Evolutionary conservation across 1,140 invertebrate genomes (phyloP).

Genomic region (Aleiodes sp.): DNA sequence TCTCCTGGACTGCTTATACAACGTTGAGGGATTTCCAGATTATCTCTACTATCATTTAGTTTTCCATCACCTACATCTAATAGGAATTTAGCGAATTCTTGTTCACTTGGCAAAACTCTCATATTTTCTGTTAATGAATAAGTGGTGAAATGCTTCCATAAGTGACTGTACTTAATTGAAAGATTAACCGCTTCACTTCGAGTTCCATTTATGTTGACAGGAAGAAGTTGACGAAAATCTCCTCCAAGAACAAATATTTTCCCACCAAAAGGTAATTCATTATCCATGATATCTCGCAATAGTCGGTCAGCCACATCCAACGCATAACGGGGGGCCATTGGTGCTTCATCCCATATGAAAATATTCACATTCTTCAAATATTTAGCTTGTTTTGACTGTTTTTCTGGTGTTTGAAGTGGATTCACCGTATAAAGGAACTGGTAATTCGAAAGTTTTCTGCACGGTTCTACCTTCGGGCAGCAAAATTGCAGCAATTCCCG

Average conservation of each 20-base stretch:
- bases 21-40: too few species aligned
- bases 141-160: too few species aligned
- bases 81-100: too few species aligned
- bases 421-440: conserved; percentile 37
- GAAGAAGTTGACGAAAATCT: too few species aligned
- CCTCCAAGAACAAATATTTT: conserved; percentile 36
- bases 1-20: too few species aligned
- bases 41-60: too few species aligned
- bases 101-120: too few species aligned
- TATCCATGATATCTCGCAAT: conserved; percentile 38
- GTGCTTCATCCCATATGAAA: conserved; percentile 42
- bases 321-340: conserved; percentile 43
- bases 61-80: too few species aligned
- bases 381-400: conserved; percentile 43
- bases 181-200: too few species aligned
- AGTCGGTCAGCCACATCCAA: conserved; percentile 40
- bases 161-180: too few species aligned
- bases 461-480: conserved; percentile 6
- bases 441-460: conserved; percentile 31
- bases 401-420: conserved; percentile 41
- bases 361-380: conserved; percentile 35
- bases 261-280: conserved; percentile 42
- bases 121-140: too few species aligned
- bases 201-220: too few species aligned
- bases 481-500: conserved; percentile 14